Conservation (phyloP, 2,113 vertebrate genomes). For the Australoheros scitulus region DNA sequence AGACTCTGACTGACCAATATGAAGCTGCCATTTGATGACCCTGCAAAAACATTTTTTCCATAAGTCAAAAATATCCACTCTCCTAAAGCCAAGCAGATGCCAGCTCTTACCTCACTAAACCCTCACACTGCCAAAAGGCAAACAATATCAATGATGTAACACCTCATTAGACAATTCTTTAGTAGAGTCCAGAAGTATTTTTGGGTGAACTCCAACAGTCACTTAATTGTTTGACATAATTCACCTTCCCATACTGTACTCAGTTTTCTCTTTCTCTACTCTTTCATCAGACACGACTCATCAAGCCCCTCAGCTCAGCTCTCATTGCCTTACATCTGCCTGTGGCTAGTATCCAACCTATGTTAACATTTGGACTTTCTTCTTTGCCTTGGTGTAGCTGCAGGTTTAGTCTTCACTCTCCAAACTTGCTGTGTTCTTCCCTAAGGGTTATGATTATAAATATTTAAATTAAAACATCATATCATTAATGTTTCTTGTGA, state of each 20-base stretch:
- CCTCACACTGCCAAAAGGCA: constrained; percentile 17
- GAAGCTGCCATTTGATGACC: neutral
- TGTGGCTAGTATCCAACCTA: constrained; percentile 23
- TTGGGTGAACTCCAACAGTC: constrained; percentile 16
- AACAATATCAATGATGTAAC: constrained; percentile 26
- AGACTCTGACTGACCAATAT: neutral
- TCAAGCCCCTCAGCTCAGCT: neutral
- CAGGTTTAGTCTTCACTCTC: neutral
- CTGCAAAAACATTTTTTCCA: constrained; percentile 30
- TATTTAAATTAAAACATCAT: neutral
- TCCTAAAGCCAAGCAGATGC: neutral
- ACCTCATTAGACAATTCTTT: constrained; percentile 17
- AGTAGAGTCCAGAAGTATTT: neutral
- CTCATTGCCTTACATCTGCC: constrained; percentile 45
- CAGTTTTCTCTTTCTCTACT: neutral
- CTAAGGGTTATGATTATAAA: neutral
- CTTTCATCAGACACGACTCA: constrained; percentile 43
- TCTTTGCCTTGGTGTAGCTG: constrained; percentile 10
- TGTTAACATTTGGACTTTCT: constrained; percentile 38
- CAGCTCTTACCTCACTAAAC: constrained; percentile 47
- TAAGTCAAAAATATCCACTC: constrained; percentile 9
- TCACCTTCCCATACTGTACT: neutral
- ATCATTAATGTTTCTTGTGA: neutral
- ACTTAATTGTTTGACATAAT: constrained; percentile 24
- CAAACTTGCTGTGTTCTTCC: neutral